Conservation (phyloP, 2,888 invertebrate species). For the Argyresthia goedartella region DNA sequence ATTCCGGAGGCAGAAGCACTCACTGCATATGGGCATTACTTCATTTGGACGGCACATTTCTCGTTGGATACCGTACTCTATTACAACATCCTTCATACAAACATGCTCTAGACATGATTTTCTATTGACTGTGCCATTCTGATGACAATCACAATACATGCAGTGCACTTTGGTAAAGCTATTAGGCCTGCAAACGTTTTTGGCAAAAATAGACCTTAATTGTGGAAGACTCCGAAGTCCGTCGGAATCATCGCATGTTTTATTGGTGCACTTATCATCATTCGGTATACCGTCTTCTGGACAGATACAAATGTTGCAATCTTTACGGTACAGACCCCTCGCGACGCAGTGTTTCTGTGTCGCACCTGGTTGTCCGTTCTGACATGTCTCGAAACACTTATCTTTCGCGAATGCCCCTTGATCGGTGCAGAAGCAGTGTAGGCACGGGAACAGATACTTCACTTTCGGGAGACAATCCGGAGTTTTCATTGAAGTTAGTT, state of each 20-base stretch:
- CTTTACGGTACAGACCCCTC: constrained; percentile 20
- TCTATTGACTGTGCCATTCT: constrained; percentile 32
- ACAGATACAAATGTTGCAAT: background rate
- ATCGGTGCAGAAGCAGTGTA: constrained; percentile 47
- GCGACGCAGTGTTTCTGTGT: constrained; percentile 25
- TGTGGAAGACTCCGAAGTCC: background rate
- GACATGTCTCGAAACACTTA: constrained; percentile 47
- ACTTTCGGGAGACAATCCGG: constrained; percentile 48
- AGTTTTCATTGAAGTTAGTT: constrained; percentile 18
- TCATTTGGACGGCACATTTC: constrained; percentile 37
- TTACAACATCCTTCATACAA: constrained; percentile 28
- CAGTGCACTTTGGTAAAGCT: constrained; percentile 40
- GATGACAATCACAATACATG: constrained; percentile 43
- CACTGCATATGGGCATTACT: constrained; percentile 40
- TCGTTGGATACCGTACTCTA: constrained; percentile 22
- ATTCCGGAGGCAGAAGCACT: constrained; percentile 43
- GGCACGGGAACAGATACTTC: constrained; percentile 47
- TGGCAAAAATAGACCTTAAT: too few relatives aligned
- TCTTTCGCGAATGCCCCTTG: constrained; percentile 33
- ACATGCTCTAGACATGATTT: constrained; percentile 37
- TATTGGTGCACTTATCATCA: constrained; percentile 29
- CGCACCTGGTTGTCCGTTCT: constrained; percentile 14
- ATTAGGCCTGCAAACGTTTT: constrained; percentile 17
- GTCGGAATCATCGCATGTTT: constrained; percentile 16
- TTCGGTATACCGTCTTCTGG: constrained; percentile 18